Percentiles rank a stretch among this genome's conserved stretches.
phyloP scores from a whole-genome alignment of 2,797 vertebrate species.

The Schizothorax lantsangensis region DNA sequence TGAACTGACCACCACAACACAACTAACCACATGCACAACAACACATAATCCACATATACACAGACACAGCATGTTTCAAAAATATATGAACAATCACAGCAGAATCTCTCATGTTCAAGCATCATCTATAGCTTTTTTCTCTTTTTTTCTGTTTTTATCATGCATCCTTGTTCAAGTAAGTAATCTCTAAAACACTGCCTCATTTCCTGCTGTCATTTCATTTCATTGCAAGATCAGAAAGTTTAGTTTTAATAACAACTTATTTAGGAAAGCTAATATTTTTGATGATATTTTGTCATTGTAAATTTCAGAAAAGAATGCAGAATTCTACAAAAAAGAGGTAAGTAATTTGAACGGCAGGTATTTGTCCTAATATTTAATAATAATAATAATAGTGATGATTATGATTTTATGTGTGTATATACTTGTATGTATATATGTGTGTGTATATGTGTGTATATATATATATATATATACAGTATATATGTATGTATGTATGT shows the following conservation, averaged over 20 bases:
- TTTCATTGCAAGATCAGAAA: not conserved
- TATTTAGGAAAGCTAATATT: not conserved
- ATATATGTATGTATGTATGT: too few species aligned
- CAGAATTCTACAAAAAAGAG: constrained; percentile 81
- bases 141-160: constrained; percentile 33
- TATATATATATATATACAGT: too few species aligned
- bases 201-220: constrained; percentile 34
- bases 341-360: constrained; percentile 63
- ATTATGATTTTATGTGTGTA: too few species aligned
- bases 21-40: not conserved
- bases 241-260: not conserved
- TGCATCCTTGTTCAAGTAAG: constrained; percentile 69
- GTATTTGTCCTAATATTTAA: not conserved
- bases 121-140: constrained; percentile 35
- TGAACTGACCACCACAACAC: constrained; percentile 13
- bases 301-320: constrained; percentile 77
- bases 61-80: not conserved
- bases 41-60: constrained; percentile 5
- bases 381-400: too few species aligned
- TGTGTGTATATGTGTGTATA: too few species aligned
- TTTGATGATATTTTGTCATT: not conserved
- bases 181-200: constrained; percentile 26
- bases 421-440: too few species aligned
- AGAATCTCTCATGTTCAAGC: constrained; percentile 12
- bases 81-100: constrained; percentile 15